Evolutionary conservation across 2,113 vertebrate species (phyloP).

Genomic region (Grallaria varia): DNA sequence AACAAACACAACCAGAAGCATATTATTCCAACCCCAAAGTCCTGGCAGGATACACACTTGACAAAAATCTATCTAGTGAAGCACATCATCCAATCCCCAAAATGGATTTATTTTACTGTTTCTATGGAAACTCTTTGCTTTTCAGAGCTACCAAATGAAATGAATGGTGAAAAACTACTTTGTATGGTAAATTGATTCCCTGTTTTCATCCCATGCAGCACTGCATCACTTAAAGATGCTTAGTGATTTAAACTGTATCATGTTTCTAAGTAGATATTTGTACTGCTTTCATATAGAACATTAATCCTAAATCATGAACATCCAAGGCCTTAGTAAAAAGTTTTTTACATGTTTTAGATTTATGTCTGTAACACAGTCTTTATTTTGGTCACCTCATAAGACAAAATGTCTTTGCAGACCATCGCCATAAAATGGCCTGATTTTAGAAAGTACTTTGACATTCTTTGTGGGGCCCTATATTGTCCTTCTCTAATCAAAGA

Average conservation of each 20-base stretch:
- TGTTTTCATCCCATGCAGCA: not conserved
- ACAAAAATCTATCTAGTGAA: constrained; percentile 5
- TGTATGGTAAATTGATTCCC: constrained; percentile 45
- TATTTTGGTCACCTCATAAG: not conserved
- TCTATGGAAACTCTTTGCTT: constrained; percentile 74
- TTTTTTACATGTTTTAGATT: not conserved
- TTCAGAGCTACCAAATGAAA: constrained; percentile 41
- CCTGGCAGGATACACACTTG: not conserved
- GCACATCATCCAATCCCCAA: not conserved
- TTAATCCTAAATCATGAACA: not conserved
- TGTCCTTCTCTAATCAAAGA: not conserved
- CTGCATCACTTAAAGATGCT: constrained; percentile 15
- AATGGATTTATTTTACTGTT: constrained; percentile 70
- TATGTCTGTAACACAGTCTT: not conserved
- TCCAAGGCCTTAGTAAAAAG: not conserved
- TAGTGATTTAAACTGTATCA: not conserved
- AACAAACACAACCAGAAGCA: not conserved
- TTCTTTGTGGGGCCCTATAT: not conserved
- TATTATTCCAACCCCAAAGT: not conserved
- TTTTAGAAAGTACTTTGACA: not conserved
- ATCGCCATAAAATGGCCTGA: not conserved
- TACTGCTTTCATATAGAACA: constrained; percentile 2
- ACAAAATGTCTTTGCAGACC: not conserved
- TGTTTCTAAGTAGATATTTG: constrained; percentile 19
- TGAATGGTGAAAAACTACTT: constrained; percentile 48